Evolutionary conservation across 2,797 vertebrate species (phyloP).

Genomic region (Crenichthys baileyi): DNA sequence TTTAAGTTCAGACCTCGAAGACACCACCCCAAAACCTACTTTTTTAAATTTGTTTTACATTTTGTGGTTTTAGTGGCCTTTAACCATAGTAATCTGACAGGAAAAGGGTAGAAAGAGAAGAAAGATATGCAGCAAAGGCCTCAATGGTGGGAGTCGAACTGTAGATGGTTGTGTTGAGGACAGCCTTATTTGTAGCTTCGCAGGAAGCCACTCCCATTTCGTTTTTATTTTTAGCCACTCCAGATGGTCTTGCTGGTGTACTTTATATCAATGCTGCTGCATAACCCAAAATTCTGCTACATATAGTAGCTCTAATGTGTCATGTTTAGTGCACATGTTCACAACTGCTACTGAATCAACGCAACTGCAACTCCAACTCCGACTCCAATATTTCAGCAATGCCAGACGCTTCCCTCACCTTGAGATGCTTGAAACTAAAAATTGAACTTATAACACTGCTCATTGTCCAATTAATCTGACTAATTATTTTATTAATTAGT

Average conservation of each 20-base stretch:
- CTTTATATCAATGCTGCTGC: not conserved
- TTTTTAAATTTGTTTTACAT: not conserved
- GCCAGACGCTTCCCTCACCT: not conserved
- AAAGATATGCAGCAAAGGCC: not conserved
- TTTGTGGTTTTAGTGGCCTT: not conserved
- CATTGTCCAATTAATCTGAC: not conserved
- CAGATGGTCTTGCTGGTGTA: not conserved
- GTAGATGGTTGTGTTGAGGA: not conserved
- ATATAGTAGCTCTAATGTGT: too few species aligned
- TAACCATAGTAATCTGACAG: not conserved
- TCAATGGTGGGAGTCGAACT: not conserved
- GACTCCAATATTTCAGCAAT: too few species aligned
- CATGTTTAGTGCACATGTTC: too few species aligned
- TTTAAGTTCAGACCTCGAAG: not conserved
- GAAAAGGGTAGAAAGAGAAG: not conserved
- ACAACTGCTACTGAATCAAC: too few species aligned
- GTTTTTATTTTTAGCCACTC: not conserved
- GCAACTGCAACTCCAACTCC: too few species aligned
- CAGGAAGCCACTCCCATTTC: not conserved
- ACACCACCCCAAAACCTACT: not conserved
- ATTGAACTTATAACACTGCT: too few species aligned
- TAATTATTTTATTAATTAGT: too few species aligned
- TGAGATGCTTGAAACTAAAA: not conserved
- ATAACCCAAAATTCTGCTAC: not conserved
- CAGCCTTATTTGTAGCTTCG: not conserved